phyloP scores from a whole-genome alignment of 2,797 vertebrate species.

The Meriones psammophilus region DNA sequence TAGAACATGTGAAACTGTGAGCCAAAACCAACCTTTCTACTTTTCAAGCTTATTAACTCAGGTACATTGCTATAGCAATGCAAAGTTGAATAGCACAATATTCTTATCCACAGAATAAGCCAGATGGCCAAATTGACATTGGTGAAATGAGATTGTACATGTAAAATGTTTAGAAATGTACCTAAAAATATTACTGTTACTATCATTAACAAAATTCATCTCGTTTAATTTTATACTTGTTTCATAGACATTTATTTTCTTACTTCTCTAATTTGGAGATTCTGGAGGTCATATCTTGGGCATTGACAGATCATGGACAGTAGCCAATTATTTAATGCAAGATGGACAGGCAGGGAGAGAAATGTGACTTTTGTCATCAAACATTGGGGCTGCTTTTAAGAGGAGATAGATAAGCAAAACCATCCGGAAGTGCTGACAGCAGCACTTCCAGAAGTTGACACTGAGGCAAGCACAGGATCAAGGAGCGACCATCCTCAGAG shows the following conservation, averaged over 20 bases:
- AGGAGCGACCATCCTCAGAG: background rate
- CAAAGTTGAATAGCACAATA: background rate
- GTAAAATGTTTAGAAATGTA: background rate
- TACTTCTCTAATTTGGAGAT: background rate
- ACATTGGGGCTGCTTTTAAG: background rate
- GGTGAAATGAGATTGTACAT: background rate
- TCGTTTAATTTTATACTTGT: conserved; percentile 46
- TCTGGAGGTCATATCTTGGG: background rate
- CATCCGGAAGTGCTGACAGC: background rate
- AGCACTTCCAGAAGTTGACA: background rate
- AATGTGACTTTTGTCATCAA: background rate
- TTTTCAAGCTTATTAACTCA: background rate
- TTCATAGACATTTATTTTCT: background rate
- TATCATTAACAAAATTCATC: background rate
- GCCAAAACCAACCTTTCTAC: background rate
- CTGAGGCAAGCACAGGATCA: background rate
- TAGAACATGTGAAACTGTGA: background rate
- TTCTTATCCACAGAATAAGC: background rate
- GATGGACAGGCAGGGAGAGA: background rate
- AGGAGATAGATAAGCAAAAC: background rate
- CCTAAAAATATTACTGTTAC: background rate
- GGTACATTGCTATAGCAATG: background rate
- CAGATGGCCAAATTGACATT: background rate
- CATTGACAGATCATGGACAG: background rate
- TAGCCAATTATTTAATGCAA: background rate